Evolutionary conservation across 2,113 vertebrate species (phyloP), one percentile per base, ranked within the genome.

Genomic region (Tetrao urogallus): DNA sequence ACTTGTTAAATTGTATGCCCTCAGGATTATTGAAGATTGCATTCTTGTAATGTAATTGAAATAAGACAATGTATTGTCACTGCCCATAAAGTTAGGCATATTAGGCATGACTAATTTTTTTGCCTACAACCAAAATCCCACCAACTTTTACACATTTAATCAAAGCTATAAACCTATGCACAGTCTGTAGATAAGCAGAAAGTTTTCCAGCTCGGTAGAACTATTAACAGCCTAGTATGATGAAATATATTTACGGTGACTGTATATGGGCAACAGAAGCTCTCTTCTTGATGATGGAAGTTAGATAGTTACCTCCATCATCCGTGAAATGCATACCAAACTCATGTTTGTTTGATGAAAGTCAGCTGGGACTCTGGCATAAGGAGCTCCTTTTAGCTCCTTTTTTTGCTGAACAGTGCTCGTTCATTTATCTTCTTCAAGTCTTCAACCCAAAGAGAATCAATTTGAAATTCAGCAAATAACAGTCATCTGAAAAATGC

Each of bases 251-350:
- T 74, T 24, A 50, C 1, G 50, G 43, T 40, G 36, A 69, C 56
- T 77, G 60, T 75, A 64, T 66, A 18, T 7, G 63, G 52, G n/a
- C 58, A 88, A 25, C 45, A 84, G 70, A 74, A 50, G 54, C 19
- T 63, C 30, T 89, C 86, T 67, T 84, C 91, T 75, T 84, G 76
- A 93, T 86, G 70, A 94, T 79, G 72, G 82, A 16, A 90, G 83
- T 42, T 34, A 86, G 52, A 91, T 2, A 1, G 27, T 82, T 94
- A 82, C 45, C 71, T 88, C 78, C 82, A 93, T 88, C 92, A 93
- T 66, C 82, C 89, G 57, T 67, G 86, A 95, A 92, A 93, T 63
- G 81, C 82, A 91, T 74, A 86, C 47, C 56, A 95, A 90, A 86
- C 79, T 11, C 81, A 65, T 42, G 43, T 57, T 90, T 91, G 61